Conservation (phyloP, 2,113 vertebrate genomes). For the Rousettus leschenaultii region DNA sequence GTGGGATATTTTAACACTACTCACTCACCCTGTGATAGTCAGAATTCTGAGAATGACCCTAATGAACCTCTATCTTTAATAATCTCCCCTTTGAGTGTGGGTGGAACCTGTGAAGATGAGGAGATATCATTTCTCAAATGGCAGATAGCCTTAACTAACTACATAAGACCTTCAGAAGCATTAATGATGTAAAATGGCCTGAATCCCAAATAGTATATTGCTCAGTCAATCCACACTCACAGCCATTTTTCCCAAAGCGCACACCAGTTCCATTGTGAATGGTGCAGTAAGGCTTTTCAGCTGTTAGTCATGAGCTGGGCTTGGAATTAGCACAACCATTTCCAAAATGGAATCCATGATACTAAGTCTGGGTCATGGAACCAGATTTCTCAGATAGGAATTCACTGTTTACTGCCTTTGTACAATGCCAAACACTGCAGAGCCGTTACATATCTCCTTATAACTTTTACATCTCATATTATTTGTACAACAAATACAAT, state of each 20-base stretch:
- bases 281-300: background rate
- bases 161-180: background rate
- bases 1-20: background rate
- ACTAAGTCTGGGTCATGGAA: background rate
- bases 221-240: background rate
- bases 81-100: background rate
- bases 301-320: background rate
- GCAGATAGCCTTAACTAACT: background rate
- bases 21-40: background rate
- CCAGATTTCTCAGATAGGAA: background rate
- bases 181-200: background rate
- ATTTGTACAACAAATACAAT: background rate
- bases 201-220: background rate
- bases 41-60: background rate
- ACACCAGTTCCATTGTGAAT: background rate
- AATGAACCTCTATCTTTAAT: background rate
- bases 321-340: background rate
- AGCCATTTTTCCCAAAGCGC: background rate
- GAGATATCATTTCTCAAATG: background rate
- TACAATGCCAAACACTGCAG: background rate
- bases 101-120: background rate
- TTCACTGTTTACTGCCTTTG: background rate
- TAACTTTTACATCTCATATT: background rate
- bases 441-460: background rate
- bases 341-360: background rate